Conservation (phyloP, 2,888 invertebrate genomes). For the Fragum whitleyi region DNA sequence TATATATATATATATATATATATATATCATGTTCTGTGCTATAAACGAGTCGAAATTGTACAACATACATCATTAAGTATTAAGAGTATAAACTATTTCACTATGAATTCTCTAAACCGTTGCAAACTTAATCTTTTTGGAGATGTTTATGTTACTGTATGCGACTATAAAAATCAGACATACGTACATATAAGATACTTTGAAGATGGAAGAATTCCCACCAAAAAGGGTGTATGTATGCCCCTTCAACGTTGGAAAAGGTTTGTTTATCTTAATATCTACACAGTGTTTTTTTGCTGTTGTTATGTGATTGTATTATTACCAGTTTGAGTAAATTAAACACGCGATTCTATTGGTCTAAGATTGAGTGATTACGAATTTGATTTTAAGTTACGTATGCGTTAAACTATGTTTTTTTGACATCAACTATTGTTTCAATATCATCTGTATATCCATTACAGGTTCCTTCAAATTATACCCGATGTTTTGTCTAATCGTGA, state of each 20-base stretch:
- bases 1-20: neutral
- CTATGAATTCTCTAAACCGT: neutral
- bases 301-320: neutral
- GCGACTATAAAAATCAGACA: slow-evolving; percentile 1
- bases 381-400: neutral
- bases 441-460: no score
- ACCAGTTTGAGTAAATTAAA: neutral
- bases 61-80: neutral
- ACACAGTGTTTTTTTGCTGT: no score
- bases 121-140: neutral
- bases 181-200: neutral
- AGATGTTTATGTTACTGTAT: neutral
- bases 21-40: no score
- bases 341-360: no score
- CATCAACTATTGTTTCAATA: no score
- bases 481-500: neutral
- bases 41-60: no score
- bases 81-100: neutral
- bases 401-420: neutral
- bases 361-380: no score
- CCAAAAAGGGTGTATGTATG: neutral
- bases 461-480: neutral
- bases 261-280: neutral
- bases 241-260: neutral
- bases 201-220: neutral